A percentile compares a stretch with the other conserved stretches of the same genome.
These are phyloP conservation scores for Ochropleura leucogaster DNA, from an alignment of 2,888 invertebrate genomes.

Conservation along the genomic window DNA sequence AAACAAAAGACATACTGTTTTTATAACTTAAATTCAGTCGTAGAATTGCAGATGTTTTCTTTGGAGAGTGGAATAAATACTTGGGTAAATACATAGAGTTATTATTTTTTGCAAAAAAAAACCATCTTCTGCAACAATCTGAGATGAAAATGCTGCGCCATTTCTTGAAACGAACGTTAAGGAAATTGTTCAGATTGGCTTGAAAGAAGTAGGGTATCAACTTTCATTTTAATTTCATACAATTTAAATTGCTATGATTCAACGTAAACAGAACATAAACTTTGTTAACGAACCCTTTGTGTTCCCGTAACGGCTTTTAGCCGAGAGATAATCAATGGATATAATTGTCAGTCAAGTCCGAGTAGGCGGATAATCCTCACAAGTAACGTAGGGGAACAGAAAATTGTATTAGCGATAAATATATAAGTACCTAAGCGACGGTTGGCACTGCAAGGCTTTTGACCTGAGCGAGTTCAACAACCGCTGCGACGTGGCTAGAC, in stretches of 20 bases:
- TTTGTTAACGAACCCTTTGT: conserved; percentile 44
- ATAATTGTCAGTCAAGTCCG: conserved; percentile 28
- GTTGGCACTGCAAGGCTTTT: conserved; percentile 79
- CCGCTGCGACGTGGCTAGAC: conserved; percentile 74
- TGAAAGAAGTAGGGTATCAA: not conserved
- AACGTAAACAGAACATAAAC: conserved; percentile 33
- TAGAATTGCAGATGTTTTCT: not conserved
- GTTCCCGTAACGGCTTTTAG: conserved; percentile 30
- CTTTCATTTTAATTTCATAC: conserved; percentile 12
- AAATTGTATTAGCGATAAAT: conserved; percentile 71
- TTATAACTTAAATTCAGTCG: conserved; percentile 8
- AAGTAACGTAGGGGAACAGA: conserved; percentile 59
- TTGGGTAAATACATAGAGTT: not conserved
- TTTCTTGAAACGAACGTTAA: not conserved
- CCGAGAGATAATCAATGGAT: conserved; percentile 39
- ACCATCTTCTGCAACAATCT: not conserved
- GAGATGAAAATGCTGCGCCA: not conserved
- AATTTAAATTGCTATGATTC: conserved; percentile 21
- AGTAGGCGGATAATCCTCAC: conserved; percentile 50
- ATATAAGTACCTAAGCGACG: conserved; percentile 58
- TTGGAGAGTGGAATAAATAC: conserved; percentile 2
- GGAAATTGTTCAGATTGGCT: not conserved
- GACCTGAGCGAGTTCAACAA: conserved; percentile 82
- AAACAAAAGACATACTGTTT: conserved; percentile 16
- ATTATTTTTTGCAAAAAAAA: not conserved